Conservation (phyloP, 2,113 vertebrate species). For the Accipiter virgatus region DNA sequence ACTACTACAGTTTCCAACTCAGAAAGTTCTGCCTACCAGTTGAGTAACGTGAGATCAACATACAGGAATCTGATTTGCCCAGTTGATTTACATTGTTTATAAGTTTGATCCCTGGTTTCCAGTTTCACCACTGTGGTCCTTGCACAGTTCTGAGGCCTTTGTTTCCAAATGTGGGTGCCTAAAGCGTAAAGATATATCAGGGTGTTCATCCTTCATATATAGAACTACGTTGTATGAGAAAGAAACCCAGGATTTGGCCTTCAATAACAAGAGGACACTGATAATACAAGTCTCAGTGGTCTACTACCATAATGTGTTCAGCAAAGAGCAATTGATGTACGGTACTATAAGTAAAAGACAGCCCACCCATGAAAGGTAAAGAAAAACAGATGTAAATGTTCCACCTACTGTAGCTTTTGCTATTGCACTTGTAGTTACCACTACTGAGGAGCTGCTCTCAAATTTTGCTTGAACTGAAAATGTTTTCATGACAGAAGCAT, state of each 20-base stretch:
- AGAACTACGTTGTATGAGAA: not conserved
- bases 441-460: not conserved
- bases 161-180: not conserved
- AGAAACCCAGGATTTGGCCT: not conserved
- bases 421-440: not conserved
- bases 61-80: not conserved
- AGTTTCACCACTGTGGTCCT: not conserved
- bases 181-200: not conserved
- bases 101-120: not conserved
- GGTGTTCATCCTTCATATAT: not conserved
- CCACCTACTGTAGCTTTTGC: not conserved
- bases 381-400: not conserved
- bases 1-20: not conserved
- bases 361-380: not conserved
- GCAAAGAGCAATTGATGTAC: not conserved
- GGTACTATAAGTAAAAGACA: not conserved
- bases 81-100: not conserved
- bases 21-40: not conserved
- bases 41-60: not conserved
- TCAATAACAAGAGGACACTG: not conserved
- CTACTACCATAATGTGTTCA: not conserved
- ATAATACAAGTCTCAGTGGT: not conserved
- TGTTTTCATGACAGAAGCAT: not conserved
- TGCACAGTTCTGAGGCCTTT: not conserved
- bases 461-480: not conserved